Evolutionary conservation across 2,888 invertebrate genomes (phyloP), one percentile per base, ranked within the genome.

Genomic region (Tenthredo scrophulariae): DNA sequence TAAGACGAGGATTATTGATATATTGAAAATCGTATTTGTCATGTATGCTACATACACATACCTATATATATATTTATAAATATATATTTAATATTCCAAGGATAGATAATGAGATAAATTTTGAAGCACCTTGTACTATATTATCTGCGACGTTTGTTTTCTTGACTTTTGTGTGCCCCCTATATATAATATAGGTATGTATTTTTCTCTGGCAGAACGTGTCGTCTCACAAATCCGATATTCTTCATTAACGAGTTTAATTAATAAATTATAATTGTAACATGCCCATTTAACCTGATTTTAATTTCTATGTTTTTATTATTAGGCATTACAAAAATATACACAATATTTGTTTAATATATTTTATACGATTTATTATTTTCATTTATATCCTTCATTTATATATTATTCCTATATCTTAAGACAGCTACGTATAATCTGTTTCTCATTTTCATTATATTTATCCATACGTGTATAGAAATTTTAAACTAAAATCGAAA

Each of bases 221-320:
- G 26, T 74, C 72, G 18, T 40, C n/a, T 74, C 72, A 15, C 18
- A 37, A 33, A n/a, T 33, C 37, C n/a, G 26, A n/a, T 26, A 67
- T 65, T 54, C 29, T 83, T 83, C 83, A 50, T 83, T 67, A 83
- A 83, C 83, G 70, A 80, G 62, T 80, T 80, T 70, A 65, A 74
- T 80, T 70, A 72, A 74, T 75, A 50, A 79, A 85, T 84, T 85
- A 70, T 84, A 75, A 84, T 86, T 84, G 86, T 82, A 85, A 85
- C 82, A 83, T 80, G 85, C 82, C 86, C 83, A 75, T 80, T 83
- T 85, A 84, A 85, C 84, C 82, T 84, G 84, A 85, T 83, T 82
- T 85, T 79, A 83, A 85, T 85, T 84, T 84, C 70, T 85, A 79
- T 82, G 85, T 85, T 79, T 85, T 85, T 85, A 85, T 85, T 67